Evolutionary conservation across 2,888 invertebrate species (phyloP).

Genomic region (Amiota communis): DNA sequence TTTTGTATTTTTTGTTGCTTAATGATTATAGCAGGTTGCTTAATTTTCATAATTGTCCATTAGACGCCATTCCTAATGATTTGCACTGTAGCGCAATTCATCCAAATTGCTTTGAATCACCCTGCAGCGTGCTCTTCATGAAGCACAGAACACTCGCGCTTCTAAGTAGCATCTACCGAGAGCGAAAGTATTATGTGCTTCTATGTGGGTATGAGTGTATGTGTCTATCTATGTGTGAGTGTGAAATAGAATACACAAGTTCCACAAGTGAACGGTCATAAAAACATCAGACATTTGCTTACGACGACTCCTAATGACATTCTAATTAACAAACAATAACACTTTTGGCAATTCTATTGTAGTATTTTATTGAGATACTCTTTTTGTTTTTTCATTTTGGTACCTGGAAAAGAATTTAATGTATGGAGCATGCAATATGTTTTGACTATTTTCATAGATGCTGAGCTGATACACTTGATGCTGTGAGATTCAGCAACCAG

Average conservation of each 20-base stretch:
- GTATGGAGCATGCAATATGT: too few species aligned
- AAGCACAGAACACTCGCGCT: not conserved
- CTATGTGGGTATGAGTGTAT: too few species aligned
- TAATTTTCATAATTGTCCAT: not conserved
- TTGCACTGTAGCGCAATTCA: not conserved
- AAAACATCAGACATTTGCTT: not conserved
- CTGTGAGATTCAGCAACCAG: not conserved
- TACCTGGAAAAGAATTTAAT: too few species aligned
- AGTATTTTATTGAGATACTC: too few species aligned
- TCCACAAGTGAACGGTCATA: not conserved
- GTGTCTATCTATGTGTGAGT: not conserved
- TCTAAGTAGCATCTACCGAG: too few species aligned
- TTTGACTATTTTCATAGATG: too few species aligned
- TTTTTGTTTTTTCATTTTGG: too few species aligned
- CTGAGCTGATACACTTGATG: too few species aligned
- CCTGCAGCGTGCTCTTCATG: not conserved
- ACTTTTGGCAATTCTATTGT: too few species aligned
- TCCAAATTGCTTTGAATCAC: constrained; percentile 12
- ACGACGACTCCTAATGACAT: constrained; percentile 9
- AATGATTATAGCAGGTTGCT: not conserved
- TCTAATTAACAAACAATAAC: constrained; percentile 13
- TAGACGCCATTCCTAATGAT: not conserved
- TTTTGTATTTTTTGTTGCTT: not conserved
- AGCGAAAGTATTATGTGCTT: too few species aligned
- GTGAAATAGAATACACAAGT: constrained; percentile 11